These are phyloP conservation scores for Sclerurus mexicanus DNA, from an alignment of 2,113 vertebrate genomes.

Conservation along the genomic window DNA sequence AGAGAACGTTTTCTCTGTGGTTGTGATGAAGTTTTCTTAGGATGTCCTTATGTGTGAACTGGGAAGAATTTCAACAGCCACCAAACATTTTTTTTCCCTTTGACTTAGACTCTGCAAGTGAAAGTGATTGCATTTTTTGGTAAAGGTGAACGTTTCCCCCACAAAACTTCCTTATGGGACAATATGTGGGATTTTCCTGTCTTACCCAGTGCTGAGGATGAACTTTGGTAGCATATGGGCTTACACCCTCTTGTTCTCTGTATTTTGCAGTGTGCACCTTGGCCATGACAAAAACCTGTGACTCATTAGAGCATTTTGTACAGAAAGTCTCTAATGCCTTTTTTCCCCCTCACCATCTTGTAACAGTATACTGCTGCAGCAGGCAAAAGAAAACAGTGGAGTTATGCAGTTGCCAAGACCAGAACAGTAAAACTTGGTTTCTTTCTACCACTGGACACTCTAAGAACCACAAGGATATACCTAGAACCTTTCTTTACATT, in stretches of 20 bases:
- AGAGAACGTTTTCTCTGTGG: neutral
- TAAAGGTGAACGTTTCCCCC: neutral
- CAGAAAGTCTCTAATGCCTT: neutral
- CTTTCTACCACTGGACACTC: neutral
- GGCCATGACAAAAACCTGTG: neutral
- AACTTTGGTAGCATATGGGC: neutral
- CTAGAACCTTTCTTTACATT: neutral
- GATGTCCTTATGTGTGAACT: neutral
- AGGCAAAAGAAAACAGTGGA: neutral
- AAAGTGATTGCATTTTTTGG: neutral
- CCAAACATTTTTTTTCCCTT: neutral
- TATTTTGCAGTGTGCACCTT: neutral
- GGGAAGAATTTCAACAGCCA: neutral
- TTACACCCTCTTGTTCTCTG: neutral
- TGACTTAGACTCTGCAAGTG: neutral
- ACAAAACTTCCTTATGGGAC: neutral
- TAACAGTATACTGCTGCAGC: neutral
- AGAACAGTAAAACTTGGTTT: neutral
- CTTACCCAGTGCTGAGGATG: neutral
- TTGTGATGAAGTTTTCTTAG: neutral
- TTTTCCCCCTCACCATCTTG: rapidly evolving
- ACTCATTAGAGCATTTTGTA: neutral
- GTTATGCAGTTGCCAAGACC: neutral
- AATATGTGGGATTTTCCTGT: rapidly evolving
- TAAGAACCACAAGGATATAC: neutral